A percentile compares a stretch with the other conserved stretches of the same genome.
Conservation (phyloP, 2,113 vertebrate species). For the Syngnathus floridae region DNA sequence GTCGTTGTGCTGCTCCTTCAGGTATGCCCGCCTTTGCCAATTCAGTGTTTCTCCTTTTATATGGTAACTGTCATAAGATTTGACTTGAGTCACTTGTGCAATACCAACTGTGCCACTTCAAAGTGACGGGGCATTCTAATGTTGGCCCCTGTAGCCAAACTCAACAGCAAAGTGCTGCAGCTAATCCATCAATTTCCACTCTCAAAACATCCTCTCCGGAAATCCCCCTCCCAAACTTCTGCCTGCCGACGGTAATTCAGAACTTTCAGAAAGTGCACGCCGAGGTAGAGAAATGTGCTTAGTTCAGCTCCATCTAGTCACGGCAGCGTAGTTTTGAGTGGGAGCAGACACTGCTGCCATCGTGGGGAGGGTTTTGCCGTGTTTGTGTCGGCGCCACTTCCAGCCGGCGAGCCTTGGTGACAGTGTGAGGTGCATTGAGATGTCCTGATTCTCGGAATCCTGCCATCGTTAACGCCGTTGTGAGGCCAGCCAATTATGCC, state of each 20-base stretch:
- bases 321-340: conserved; percentile 82
- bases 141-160: conserved; percentile 34
- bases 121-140: conserved; percentile 46
- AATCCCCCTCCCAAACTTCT: conserved; percentile 57
- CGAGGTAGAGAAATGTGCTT: conserved; percentile 70
- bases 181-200: conserved; percentile 54
- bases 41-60: conserved; percentile 1
- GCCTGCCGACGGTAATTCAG: conserved; percentile 65
- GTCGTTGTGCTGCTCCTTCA: neutral
- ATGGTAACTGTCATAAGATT: conserved; percentile 32
- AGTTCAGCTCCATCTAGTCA: conserved; percentile 79
- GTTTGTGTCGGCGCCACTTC: conserved; percentile 89
- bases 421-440: conserved; percentile 90
- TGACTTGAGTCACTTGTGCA: conserved; percentile 41
- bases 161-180: conserved; percentile 58
- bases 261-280: conserved; percentile 63
- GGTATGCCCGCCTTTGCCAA: neutral
- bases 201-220: conserved; percentile 43
- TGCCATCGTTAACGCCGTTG: conserved; percentile 56
- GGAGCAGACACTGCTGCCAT: conserved; percentile 80
- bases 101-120: conserved; percentile 53
- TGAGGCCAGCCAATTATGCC: conserved; percentile 77
- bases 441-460: conserved; percentile 87
- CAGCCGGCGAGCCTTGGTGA: conserved; percentile 80
- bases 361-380: conserved; percentile 79